phyloP scores from a whole-genome alignment of 2,113 vertebrate species.

The Sander lucioperca region DNA sequence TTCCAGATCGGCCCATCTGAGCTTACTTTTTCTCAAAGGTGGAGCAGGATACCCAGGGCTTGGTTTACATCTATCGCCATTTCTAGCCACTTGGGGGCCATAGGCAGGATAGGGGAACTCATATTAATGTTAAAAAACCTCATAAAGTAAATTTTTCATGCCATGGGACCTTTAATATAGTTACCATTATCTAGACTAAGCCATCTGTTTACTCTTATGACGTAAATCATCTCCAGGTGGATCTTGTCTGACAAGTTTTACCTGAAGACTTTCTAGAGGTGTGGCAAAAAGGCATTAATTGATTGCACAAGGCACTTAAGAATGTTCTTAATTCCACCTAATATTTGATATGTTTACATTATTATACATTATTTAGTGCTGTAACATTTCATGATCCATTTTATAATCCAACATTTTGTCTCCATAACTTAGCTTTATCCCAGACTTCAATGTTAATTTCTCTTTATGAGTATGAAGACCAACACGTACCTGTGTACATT shows the following conservation, averaged over 20 bases:
- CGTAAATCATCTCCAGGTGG: conserved; percentile 1
- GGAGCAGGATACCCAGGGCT: too few relatives aligned
- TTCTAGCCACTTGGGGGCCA: too few relatives aligned
- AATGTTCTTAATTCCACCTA: background rate
- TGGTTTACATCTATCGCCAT: too few relatives aligned
- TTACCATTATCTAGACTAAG: background rate
- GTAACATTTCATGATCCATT: background rate
- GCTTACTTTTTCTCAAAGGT: too few relatives aligned
- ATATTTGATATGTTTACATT: background rate
- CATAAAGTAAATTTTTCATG: too few relatives aligned
- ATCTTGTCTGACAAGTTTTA: conserved; percentile 54
- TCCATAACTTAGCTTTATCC: background rate
- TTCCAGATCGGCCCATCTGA: too few relatives aligned
- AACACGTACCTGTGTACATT: conserved; percentile 81
- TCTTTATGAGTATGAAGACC: background rate
- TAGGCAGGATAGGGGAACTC: too few relatives aligned
- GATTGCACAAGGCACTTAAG: background rate
- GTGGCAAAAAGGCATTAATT: background rate
- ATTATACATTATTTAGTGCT: too few relatives aligned
- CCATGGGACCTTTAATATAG: too few relatives aligned
- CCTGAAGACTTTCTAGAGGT: conserved; percentile 9
- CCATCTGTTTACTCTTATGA: background rate
- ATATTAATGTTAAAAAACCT: too few relatives aligned
- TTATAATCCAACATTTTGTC: background rate
- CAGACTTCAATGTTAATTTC: background rate